Evolutionary conservation across 2,888 invertebrate genomes (phyloP), one percentile per base, ranked within the genome.

Genomic region (Cantharis nigra): DNA sequence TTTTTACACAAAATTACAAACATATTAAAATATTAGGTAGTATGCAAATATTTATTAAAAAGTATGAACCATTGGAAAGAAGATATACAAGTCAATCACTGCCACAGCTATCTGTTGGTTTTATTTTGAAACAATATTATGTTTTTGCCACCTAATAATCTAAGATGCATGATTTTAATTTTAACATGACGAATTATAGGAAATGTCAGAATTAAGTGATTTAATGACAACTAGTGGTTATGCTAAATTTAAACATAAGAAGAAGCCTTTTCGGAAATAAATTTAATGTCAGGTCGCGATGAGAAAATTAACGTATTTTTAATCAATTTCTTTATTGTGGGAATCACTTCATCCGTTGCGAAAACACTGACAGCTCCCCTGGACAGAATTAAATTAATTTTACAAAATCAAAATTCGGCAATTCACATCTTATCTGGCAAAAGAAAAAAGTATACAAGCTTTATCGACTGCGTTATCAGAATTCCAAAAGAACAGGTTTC

Each of bases 321-420:
- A 49, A 16, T 80, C 11, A 80, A 81, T 65, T 80, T 81, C 14
- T 18, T 79, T 3, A 69, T 81, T 62, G 77, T 78, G 33, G 79
- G 82, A 23, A 64, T 74, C 28, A 75, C 80, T 3, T 78, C 81
- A 71, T 70, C 82, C 69, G 76, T 80, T 3, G 78, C 81, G 18
- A 82, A 82, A 75, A 82, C 82, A 5, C 10, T 82, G 18, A 72
- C 76, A 20, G 82, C 82, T 11, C 82, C 82, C 0, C 18, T 82
- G 1, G 82, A 82, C 63, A 74, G 82, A 26, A 80, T 80, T 3
- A 82, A 82, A 78, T 71, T 82, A 9, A 82, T 82, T 62, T 67
- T 82, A 14, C 82, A 82, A 76, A 82, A 81, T 75, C 82, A 82
- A 71, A 76, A 79, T 26, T 82, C 81, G 9, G 75, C 80, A 9